These are phyloP conservation scores for Rhizoglyphus robini DNA, from an alignment of 1,140 invertebrate species.

Conservation along the genomic window DNA sequence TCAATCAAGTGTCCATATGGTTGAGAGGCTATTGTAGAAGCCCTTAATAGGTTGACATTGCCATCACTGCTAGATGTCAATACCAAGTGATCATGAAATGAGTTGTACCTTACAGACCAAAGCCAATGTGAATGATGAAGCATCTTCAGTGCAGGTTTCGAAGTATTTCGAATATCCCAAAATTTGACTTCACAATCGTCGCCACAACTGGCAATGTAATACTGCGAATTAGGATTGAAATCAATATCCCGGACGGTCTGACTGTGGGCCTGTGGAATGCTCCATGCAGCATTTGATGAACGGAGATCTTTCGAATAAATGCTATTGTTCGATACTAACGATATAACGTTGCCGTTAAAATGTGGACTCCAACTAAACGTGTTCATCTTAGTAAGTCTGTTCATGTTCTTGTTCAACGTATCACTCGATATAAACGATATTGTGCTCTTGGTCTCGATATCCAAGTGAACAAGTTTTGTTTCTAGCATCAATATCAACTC, in stretches of 20 bases:
- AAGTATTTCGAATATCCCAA: slow-evolving; percentile 79
- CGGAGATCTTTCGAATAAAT: slow-evolving; percentile 76
- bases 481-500: slow-evolving; percentile 58
- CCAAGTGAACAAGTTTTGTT: slow-evolving; percentile 50
- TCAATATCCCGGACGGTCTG: slow-evolving; percentile 81
- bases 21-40: slow-evolving; percentile 74
- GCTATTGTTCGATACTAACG: slow-evolving; percentile 63
- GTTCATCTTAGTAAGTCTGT: slow-evolving; percentile 41
- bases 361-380: slow-evolving; percentile 87
- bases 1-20: slow-evolving; percentile 45
- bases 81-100: slow-evolving; percentile 91
- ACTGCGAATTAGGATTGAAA: slow-evolving; percentile 92
- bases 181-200: slow-evolving; percentile 88
- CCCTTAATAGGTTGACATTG: slow-evolving; percentile 68
- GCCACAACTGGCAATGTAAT: slow-evolving; percentile 79
- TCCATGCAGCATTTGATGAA: slow-evolving; percentile 42
- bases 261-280: slow-evolving; percentile 68
- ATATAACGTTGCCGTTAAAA: slow-evolving; percentile 69
- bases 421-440: background rate
- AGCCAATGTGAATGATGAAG: slow-evolving; percentile 93
- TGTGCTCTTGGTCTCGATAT: slow-evolving; percentile 38
- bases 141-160: slow-evolving; percentile 58
- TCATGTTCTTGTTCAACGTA: slow-evolving; percentile 48
- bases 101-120: slow-evolving; percentile 85
- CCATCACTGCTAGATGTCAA: slow-evolving; percentile 87